Conservation (phyloP, 1,140 invertebrate genomes). For the Akabosia matsudoensis region DNA sequence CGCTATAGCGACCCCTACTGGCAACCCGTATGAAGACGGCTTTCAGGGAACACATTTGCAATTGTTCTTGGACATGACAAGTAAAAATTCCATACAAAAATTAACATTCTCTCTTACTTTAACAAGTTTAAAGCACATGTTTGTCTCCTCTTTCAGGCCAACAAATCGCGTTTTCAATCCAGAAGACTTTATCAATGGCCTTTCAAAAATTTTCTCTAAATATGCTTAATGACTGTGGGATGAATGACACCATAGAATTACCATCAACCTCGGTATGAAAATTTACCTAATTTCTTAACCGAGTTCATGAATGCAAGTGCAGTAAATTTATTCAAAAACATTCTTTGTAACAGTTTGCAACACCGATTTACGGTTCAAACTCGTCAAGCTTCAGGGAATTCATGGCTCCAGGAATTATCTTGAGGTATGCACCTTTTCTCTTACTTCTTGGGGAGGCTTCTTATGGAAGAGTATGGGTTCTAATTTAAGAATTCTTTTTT, state of each 20-base stretch:
- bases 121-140: too few species aligned
- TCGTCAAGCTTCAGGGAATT: conserved; percentile 90
- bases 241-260: conserved; percentile 75
- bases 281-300: not conserved
- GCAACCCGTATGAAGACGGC: conserved; percentile 69
- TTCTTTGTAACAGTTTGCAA: conserved; percentile 62
- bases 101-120: too few species aligned
- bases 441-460: not conserved
- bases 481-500: not conserved
- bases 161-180: conserved; percentile 79
- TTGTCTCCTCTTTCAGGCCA: conserved; percentile 68
- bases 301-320: conserved; percentile 24
- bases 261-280: conserved; percentile 57
- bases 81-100: conserved; percentile 59
- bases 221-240: conserved; percentile 67
- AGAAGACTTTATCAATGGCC: conserved; percentile 72
- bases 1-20: conserved; percentile 33
- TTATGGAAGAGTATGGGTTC: not conserved
- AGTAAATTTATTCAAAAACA: not conserved
- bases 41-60: conserved; percentile 74
- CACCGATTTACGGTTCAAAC: conserved; percentile 81
- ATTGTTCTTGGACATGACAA: conserved; percentile 87
- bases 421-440: conserved; percentile 67
- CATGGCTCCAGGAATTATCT: conserved; percentile 88
- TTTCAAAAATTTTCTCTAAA: conserved; percentile 73